A percentile compares a stretch with the other conserved stretches of the same genome.
phyloP scores from a whole-genome alignment of 1,140 invertebrate genomes.

The Apis mellifera region Amel_HAv3.1 CM009935.2:7802501-7803000 shows the following conservation, averaged over 20 bases:
- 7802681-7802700: constrained; percentile 16
- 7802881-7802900: background rate
- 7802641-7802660: background rate
- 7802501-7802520: constrained; percentile 77
- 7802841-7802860: background rate
- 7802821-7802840: constrained; percentile 35
- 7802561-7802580: constrained; percentile 19
- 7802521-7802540: constrained; percentile 71
- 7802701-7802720: constrained; percentile 26
- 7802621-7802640: background rate
- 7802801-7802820: constrained; percentile 39
- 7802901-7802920: no score
- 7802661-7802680: background rate
- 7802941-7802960: no score
- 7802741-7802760: constrained; percentile 76
- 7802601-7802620: background rate
- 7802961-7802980: no score
- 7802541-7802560: constrained; percentile 70
- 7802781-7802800: constrained; percentile 42
- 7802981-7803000: no score
- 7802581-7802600: background rate
- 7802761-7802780: constrained; percentile 67
- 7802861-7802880: background rate
- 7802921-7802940: no score
- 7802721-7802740: constrained; percentile 34